Base-by-base conservation (phyloP, 1,140 invertebrate genomes). In the Oncopodura yosiiana region DNA sequence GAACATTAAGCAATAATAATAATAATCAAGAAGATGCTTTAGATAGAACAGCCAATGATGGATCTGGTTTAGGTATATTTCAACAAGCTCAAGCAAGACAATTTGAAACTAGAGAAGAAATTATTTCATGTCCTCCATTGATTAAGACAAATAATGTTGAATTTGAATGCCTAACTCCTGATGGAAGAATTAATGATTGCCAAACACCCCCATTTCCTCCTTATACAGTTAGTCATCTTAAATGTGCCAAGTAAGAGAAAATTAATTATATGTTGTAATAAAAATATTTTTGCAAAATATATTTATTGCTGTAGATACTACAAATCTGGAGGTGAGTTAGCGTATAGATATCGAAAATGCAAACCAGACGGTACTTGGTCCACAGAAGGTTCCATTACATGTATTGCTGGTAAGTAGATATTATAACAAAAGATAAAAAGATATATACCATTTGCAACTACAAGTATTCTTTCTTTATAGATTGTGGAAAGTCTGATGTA, bases 141-240 rank as follows among this genome's bases (percentile, higher is more conserved):
- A 11, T 39, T 23, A 0, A 18, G 18, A 53, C 57, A 6, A 59
- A 54, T n/a, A 59, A 53, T 39, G 45, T 59, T 3, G 57, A 54
- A 19, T 59, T 54, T 36, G 57, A 59, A 43, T 59, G 57, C 29
- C 23, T 44, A 11, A 54, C 44, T 3, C 51, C 45, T 4, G 44
- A 49, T 34, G 57, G 57, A 8, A 9, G 41, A 11, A 12, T 54
- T 0, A 49, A 36, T 30, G 43, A 54, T 34, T 59, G 57, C n/a
- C 44, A 44, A 16, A 9, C 34, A 11, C 45, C 45, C 19, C 57
- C 50, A 1, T 26, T 49, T n/a, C 50, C 57, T 11, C 57, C 57
- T 0, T 59, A 53, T 18, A 59, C 57, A 2, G 57, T 59, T 4
- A 48, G 39, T 23, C 58, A 60, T 46, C 52, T 59, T 14, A 53